Conservation (phyloP, 2,113 vertebrate genomes). For the Helogale parvula region DNA sequence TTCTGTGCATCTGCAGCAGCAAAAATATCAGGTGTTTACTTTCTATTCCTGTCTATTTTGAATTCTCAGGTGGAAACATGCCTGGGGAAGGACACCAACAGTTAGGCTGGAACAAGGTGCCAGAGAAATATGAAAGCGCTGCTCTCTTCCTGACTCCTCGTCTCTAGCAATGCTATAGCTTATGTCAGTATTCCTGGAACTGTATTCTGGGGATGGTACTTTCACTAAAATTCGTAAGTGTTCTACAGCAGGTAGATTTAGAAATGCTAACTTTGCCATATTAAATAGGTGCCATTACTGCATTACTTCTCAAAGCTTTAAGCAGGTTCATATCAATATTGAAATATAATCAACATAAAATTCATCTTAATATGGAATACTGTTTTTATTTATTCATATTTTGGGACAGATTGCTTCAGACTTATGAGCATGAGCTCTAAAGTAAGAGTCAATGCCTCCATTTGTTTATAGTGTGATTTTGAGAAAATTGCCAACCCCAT, state of each 20-base stretch:
- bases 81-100: background rate
- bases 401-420: background rate
- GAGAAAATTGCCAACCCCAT: background rate
- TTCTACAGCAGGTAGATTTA: background rate
- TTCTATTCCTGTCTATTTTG: background rate
- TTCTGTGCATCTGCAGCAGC: background rate
- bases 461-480: background rate
- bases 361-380: background rate
- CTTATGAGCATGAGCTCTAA: background rate
- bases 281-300: background rate
- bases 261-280: background rate
- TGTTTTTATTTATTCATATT: background rate
- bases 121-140: background rate
- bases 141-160: background rate
- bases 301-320: background rate
- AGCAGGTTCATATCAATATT: background rate
- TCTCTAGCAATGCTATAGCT: background rate
- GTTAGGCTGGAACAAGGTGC: background rate
- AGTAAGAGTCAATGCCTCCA: background rate
- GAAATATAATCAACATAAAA: background rate
- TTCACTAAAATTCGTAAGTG: background rate
- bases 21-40: background rate
- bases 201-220: background rate
- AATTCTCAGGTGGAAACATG: background rate
- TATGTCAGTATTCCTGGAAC: background rate